Evolutionary conservation across 2,797 vertebrate genomes (phyloP), one percentile per base, ranked within the genome.

Genomic region (Gymnoscopelus braueri): DNA sequence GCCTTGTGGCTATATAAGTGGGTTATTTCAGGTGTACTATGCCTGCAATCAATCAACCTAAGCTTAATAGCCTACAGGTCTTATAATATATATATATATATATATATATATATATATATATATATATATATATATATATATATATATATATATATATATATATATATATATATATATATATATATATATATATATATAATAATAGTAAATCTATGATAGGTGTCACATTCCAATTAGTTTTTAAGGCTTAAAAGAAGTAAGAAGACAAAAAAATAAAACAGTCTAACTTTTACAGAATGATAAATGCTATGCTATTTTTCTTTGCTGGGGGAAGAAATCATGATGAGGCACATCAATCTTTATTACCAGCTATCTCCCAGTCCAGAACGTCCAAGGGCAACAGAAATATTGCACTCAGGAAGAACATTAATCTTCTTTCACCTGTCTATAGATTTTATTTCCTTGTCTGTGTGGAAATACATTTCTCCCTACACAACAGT

Each of bases 321-420:
- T 84, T 85, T 72, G 87, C 85, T 82, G 67, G 71, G 73, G 84
- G 86, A 87, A 78, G 80, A 63, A 80, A 83, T 81, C 82, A 89
- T 89, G 86, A 89, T 86, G 85, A 88, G 83, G 87, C 56, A 61
- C 84, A 91, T 90, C 84, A 83, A 84, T 91, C 87, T 90, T 78
- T 90, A 88, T 91, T 88, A 86, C 78, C 58, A 75, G 72, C 56
- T 64, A 72, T 65, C 81, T 71, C 49, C 75, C 65, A 47, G 79
- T 80, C 75, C 74, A 78, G 84, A 90, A 88, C 86, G 79, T 85
- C 85, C 87, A 88, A 87, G 82, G 84, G 86, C 84, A 89, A 87
- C 71, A 87, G 79, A 86, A 75, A 85, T 88, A 89, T 89, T 89
- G 71, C 75, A 73, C 65, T 75, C 69, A 67, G 32, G 61, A 60